phyloP scores from a whole-genome alignment of 37 sponge, comb jelly and placozoan genomes.

The Axinella damicornis region DNA sequence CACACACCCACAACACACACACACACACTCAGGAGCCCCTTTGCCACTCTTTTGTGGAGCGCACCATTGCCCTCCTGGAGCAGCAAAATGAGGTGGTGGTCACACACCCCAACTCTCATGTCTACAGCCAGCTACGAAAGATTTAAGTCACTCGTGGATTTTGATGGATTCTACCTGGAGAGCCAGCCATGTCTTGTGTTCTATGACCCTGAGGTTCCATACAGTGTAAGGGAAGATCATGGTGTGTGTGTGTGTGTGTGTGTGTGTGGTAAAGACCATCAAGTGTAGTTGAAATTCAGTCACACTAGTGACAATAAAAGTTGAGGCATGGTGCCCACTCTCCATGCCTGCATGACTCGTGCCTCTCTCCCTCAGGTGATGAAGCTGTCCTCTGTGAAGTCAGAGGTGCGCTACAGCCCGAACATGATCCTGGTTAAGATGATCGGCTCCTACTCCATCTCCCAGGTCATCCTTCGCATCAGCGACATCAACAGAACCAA shows the following conservation, averaged over 20 bases:
- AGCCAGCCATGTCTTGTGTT: constrained; percentile 95
- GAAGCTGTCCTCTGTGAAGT: constrained; percentile 80
- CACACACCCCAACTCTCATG: constrained; percentile 84
- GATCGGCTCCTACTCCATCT: constrained; percentile 69
- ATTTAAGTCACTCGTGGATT: constrained; percentile 81
- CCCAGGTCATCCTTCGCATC: constrained; percentile 72
- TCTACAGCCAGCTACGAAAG: constrained; percentile 87
- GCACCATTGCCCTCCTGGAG: constrained; percentile 75
- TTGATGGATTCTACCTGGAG: constrained; percentile 95
- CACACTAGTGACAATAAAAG: too few relatives aligned
- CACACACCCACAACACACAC: background rate
- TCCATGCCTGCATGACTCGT: background rate
- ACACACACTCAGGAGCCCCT: constrained; percentile 26
- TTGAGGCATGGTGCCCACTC: background rate
- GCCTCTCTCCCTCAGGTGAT: constrained; percentile 12
- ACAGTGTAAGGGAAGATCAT: constrained; percentile 24
- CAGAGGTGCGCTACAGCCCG: constrained; percentile 85
- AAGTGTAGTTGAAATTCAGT: too few relatives aligned
- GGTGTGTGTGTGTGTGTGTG: background rate
- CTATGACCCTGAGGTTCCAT: constrained; percentile 93
- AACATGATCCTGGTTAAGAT: constrained; percentile 87
- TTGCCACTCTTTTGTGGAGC: constrained; percentile 39
- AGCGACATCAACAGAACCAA: constrained; percentile 86
- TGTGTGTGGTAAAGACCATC: too few relatives aligned
- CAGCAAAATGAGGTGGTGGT: constrained; percentile 68